A percentile compares a stretch with the other conserved stretches of the same genome.
Evolutionary conservation across 2,113 vertebrate species (phyloP).

Genomic region (Pseudolaguvia tuberculata): DNA sequence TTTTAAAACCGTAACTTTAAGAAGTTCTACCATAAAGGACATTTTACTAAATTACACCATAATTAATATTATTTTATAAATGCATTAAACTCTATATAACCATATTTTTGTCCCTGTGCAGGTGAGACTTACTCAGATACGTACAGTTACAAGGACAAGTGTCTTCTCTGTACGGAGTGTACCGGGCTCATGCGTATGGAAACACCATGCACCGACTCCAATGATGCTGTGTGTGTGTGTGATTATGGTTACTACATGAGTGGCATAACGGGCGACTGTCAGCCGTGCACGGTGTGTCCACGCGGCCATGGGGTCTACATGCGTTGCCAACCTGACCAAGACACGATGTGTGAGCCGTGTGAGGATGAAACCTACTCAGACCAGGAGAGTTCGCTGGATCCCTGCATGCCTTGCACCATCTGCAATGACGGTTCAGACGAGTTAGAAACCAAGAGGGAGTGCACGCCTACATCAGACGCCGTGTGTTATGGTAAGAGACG

Average conservation of each 20-base stretch:
- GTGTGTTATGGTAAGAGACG: conserved; percentile 76
- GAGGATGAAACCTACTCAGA: conserved; percentile 83
- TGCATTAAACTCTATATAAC: not conserved
- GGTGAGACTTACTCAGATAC: conserved; percentile 88
- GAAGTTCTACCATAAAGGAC: not conserved
- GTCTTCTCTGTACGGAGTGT: conserved; percentile 80
- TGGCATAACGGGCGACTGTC: conserved; percentile 57
- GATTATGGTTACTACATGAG: conserved; percentile 81
- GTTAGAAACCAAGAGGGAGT: conserved; percentile 59
- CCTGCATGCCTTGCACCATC: conserved; percentile 90
- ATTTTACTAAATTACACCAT: not conserved
- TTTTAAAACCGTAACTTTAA: too few species aligned
- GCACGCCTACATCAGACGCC: conserved; percentile 71
- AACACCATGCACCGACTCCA: conserved; percentile 91
- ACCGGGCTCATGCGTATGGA: conserved; percentile 84
- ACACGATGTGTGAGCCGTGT: conserved; percentile 88
- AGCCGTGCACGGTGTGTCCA: conserved; percentile 76
- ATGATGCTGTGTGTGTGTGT: conserved; percentile 83
- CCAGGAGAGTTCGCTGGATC: conserved; percentile 86
- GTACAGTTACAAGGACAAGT: conserved; percentile 80
- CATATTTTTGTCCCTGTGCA: conserved; percentile 36
- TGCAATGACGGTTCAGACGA: conserved; percentile 81
- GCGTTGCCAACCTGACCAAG: conserved; percentile 73
- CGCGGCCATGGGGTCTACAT: conserved; percentile 76
- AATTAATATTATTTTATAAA: too few species aligned